These are phyloP conservation scores for Agonopterix alstromeriana DNA, from an alignment of 2,888 invertebrate species.

Conservation along the genomic window DNA sequence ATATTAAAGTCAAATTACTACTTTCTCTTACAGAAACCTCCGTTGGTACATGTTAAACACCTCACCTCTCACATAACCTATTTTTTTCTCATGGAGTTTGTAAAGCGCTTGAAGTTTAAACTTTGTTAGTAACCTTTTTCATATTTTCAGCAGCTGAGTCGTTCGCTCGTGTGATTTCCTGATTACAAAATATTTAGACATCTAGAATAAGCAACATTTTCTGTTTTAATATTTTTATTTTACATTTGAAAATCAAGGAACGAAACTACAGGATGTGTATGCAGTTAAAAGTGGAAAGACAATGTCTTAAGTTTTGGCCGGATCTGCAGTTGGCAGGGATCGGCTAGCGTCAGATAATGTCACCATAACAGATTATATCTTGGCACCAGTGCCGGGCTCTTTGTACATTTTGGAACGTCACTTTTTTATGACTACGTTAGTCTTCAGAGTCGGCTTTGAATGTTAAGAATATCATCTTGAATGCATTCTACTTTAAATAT, in stretches of 20 bases:
- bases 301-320: slow-evolving; percentile 56
- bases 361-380: slow-evolving; percentile 74
- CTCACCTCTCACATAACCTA: too few species aligned
- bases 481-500: too few species aligned
- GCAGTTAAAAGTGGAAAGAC: slow-evolving; percentile 14
- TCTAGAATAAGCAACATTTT: not conserved
- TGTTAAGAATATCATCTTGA: slow-evolving; percentile 4
- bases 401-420: slow-evolving; percentile 45
- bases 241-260: not conserved
- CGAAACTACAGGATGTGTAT: not conserved
- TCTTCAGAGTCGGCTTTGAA: slow-evolving; percentile 15
- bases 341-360: slow-evolving; percentile 54
- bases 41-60: too few species aligned
- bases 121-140: slow-evolving; percentile 2
- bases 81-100: too few species aligned
- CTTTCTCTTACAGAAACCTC: too few species aligned
- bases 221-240: not conserved
- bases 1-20: too few species aligned
- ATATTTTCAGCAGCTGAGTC: not conserved
- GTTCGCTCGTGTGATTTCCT: slow-evolving; percentile 4
- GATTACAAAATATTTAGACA: slow-evolving; percentile 6
- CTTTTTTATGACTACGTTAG: slow-evolving; percentile 42
- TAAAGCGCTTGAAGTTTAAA: slow-evolving; percentile 1
- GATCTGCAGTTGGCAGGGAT: slow-evolving; percentile 58
- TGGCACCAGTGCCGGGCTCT: slow-evolving; percentile 51